Evolutionary conservation across 2,888 invertebrate genomes (phyloP).

Genomic region (Camponotus fellah): DNA sequence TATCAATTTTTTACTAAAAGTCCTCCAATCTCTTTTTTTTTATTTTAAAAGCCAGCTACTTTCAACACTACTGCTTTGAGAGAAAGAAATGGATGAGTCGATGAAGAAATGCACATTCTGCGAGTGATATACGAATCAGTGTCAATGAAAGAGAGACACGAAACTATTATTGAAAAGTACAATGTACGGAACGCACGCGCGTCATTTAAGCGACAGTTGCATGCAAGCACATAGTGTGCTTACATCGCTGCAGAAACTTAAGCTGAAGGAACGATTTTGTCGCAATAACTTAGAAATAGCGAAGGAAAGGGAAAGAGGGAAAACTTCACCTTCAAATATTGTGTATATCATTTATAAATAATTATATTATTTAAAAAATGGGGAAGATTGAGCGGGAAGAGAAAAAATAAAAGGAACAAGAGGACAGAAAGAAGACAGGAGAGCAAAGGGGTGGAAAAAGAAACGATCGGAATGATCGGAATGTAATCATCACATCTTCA

Average conservation of each 20-base stretch:
- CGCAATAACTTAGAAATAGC: neutral
- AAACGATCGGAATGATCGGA: conserved; percentile 39
- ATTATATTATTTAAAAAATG: neutral
- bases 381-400: neutral
- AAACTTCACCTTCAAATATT: neutral
- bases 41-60: neutral
- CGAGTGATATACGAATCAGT: conserved; percentile 74
- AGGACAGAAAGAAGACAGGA: conserved; percentile 10
- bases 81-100: conserved; percentile 9
- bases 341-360: neutral
- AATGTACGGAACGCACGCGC: conserved; percentile 73
- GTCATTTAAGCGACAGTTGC: conserved; percentile 57
- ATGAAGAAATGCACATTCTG: conserved; percentile 4
- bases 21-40: neutral
- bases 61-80: neutral
- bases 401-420: neutral
- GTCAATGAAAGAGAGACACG: conserved; percentile 73
- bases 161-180: conserved; percentile 78
- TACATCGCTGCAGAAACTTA: conserved; percentile 23
- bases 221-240: conserved; percentile 49
- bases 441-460: conserved; percentile 57
- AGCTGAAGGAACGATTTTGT: neutral
- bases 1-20: neutral
- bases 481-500: conserved; percentile 45
- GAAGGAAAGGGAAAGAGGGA: conserved; percentile 7